These are phyloP conservation scores for Otus sunia DNA, from an alignment of 2,113 vertebrate genomes.

Conservation along the genomic window DNA sequence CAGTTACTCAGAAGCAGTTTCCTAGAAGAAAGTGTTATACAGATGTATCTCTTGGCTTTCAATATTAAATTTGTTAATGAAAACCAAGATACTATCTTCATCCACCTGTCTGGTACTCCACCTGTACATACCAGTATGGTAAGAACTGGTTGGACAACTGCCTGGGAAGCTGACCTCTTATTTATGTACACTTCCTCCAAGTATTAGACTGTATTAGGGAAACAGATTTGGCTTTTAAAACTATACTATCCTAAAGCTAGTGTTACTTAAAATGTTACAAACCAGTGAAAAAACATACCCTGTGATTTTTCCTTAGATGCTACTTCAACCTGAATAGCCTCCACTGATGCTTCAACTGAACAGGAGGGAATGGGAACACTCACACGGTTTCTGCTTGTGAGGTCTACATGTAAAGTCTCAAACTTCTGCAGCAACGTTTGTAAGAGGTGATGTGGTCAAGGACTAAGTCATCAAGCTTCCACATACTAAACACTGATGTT, in stretches of 20 bases:
- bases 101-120: background rate
- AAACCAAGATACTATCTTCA: background rate
- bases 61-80: background rate
- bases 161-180: background rate
- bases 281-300: background rate
- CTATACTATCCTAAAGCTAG: background rate
- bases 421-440: background rate
- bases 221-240: background rate
- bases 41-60: background rate
- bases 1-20: background rate
- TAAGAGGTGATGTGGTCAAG: background rate
- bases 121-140: background rate
- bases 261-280: background rate
- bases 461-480: background rate
- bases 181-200: background rate
- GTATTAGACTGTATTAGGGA: background rate
- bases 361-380: background rate
- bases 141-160: background rate
- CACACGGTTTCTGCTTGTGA: background rate
- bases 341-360: background rate
- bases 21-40: background rate
- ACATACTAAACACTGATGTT: background rate
- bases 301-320: background rate
- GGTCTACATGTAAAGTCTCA: background rate
- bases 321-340: background rate